Evolutionary conservation across 1,140 invertebrate species (phyloP), one percentile per base, ranked within the genome.

Genomic region (Idris sp.): DNA sequence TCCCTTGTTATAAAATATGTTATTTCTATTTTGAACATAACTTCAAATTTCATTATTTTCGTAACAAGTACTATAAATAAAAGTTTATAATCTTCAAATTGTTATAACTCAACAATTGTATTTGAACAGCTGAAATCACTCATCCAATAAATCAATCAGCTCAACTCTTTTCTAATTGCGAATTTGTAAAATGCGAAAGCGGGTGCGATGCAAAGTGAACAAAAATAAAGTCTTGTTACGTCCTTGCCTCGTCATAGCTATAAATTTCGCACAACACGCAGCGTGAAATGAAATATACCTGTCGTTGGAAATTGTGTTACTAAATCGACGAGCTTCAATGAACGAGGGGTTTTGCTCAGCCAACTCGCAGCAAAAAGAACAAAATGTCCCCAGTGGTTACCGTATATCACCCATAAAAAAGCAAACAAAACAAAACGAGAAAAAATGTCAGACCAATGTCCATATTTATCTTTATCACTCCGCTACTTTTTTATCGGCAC

Each of bases 371-470:
- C 82, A 85, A 84, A 84, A 78, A 81, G 73, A 54, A 41, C 73
- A 64, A 71, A 74, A 74, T 76, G 38, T 54, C 62, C 73, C 65
- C 53, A 25, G 74, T 61, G 71, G 81, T 81, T 82, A 82, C 80
- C 83, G 82, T 22, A 6, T 74, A 74, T 69, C 79, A 75, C 82
- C 84, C 81, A 86, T 84, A 86, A 86, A 84, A 81, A 62, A 36
- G 74, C n/a, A 56, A 75, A 79, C 71, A 73, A n/a, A n/a, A n/a
- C n/a, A 76, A 68, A 79, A 84, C 81, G 81, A 72, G 78, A 2
- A 4, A 22, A 22, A 22, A 22, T n/a, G 19, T 6, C 8, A 75
- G 64, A 64, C 59, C 54, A 48, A 68, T 67, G 76, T 71, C 68
- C 72, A 76, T 81, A 58, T 71, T 67, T 79, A 62, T 54, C 59